These are phyloP conservation scores for Drosophila mimica DNA, from an alignment of 2,888 invertebrate species.

Conservation along the genomic window DNA sequence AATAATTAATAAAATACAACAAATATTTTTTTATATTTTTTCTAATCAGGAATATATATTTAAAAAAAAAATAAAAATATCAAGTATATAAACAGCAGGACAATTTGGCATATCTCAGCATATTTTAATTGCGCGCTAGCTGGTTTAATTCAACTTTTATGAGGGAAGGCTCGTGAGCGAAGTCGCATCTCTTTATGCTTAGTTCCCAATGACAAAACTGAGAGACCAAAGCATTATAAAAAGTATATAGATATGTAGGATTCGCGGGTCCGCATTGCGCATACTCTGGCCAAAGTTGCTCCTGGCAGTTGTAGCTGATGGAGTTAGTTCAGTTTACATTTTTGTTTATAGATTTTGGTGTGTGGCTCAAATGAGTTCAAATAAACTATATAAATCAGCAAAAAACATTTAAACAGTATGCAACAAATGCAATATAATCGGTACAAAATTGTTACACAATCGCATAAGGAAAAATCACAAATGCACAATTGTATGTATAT, in stretches of 20 bases:
- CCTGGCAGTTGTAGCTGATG: neutral
- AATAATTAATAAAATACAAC: no score
- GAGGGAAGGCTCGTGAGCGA: neutral
- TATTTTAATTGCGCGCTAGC: neutral
- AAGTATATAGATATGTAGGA: neutral
- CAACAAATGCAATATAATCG: neutral
- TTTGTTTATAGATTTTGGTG: neutral
- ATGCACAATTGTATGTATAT: neutral
- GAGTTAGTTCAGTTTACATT: conserved; percentile 1
- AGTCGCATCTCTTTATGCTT: neutral
- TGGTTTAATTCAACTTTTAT: neutral
- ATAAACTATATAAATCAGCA: neutral
- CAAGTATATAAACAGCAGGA: neutral
- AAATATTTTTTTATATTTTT: neutral
- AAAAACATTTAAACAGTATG: neutral
- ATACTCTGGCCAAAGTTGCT: neutral
- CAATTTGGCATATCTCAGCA: neutral
- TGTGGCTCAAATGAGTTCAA: neutral
- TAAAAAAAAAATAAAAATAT: no score
- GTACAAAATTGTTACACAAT: neutral
- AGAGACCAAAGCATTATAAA: neutral
- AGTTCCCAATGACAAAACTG: neutral
- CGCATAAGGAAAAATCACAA: neutral
- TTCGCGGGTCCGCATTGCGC: neutral
- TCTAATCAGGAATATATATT: neutral